Percentiles rank a stretch among this genome's conserved stretches.
phyloP scores from a whole-genome alignment of 2,113 vertebrate genomes.

The Haliaeetus leucogaster region DNA sequence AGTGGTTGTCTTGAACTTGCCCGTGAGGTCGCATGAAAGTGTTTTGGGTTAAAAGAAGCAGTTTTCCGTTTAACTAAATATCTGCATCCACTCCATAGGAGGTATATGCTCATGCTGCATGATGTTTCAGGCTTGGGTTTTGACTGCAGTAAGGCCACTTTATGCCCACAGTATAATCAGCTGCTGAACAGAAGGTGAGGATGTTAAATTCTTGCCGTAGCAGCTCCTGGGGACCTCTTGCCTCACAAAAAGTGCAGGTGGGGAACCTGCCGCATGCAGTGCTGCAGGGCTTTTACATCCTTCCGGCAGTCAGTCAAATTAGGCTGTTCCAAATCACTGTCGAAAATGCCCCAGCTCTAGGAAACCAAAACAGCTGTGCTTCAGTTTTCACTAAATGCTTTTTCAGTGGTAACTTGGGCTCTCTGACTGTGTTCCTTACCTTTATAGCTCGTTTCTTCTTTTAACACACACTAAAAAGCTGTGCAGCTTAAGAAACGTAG shows the following conservation, averaged over 20 bases:
- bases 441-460: not conserved
- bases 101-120: rapidly evolving
- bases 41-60: not conserved
- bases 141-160: not conserved
- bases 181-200: not conserved
- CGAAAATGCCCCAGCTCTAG: not conserved
- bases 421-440: not conserved
- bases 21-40: not conserved
- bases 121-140: not conserved
- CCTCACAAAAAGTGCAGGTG: not conserved
- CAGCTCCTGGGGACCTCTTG: not conserved
- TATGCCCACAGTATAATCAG: not conserved
- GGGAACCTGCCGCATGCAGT: not conserved
- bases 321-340: not conserved
- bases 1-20: not conserved
- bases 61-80: rapidly evolving
- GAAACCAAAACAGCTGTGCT: not conserved
- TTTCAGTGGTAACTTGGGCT: not conserved
- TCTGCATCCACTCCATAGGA: rapidly evolving
- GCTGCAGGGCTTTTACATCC: not conserved
- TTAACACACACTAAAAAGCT: not conserved
- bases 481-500: not conserved
- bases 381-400: not conserved
- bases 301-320: not conserved
- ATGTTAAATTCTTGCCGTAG: not conserved